Percentiles rank a stretch among this genome's conserved stretches.
Evolutionary conservation across 2,113 vertebrate species (phyloP).

Genomic region (Neotoma lepida): DNA sequence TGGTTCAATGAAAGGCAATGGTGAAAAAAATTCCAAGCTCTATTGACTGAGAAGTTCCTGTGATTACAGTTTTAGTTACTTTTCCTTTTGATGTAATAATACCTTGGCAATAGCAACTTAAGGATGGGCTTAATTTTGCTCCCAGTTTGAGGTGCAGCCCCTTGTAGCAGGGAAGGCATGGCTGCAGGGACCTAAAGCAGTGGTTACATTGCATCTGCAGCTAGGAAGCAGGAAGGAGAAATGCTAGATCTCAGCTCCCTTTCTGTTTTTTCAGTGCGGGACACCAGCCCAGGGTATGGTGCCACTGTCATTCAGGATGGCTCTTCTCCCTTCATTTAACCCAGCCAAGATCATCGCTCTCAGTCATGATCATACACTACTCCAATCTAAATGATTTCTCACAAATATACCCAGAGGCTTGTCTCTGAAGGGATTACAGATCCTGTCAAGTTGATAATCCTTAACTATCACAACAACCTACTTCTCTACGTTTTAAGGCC

Average conservation of each 20-base stretch:
- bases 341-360: neutral
- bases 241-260: neutral
- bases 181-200: neutral
- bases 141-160: neutral
- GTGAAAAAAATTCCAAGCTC: constrained; percentile 19
- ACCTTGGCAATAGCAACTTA: neutral
- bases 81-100: neutral
- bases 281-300: neutral
- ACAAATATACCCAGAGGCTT: neutral
- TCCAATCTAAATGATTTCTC: neutral
- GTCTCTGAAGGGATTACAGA: neutral
- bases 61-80: neutral
- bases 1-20: constrained; percentile 44
- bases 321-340: neutral
- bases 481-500: neutral
- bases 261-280: neutral
- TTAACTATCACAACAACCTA: neutral
- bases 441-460: neutral
- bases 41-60: constrained; percentile 39
- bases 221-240: neutral
- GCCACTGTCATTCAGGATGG: neutral
- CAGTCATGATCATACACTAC: neutral
- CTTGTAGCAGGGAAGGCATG: neutral
- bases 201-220: neutral
- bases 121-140: neutral